phyloP scores from a whole-genome alignment of 2,888 invertebrate species.

The Campoplex capitator region DNA sequence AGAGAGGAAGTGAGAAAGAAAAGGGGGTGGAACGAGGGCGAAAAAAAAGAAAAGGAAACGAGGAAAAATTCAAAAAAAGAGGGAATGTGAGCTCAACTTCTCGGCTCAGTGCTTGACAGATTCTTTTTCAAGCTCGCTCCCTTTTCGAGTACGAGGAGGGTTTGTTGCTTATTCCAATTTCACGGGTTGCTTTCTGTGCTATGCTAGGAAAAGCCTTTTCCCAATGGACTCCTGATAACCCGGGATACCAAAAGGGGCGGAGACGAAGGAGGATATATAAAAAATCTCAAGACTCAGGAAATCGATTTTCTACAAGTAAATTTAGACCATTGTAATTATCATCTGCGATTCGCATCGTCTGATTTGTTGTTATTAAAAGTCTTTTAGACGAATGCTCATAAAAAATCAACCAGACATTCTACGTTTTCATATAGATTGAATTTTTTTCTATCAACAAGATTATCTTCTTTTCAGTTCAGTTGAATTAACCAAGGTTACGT shows the following conservation, averaged over 20 bases:
- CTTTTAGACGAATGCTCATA: neutral
- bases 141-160: conserved; percentile 41
- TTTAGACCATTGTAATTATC: neutral
- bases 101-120: conserved; percentile 68
- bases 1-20: neutral
- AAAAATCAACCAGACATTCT: neutral
- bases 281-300: neutral
- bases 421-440: neutral
- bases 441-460: neutral
- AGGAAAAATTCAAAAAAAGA: conserved; percentile 1
- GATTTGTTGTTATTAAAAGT: too few species aligned
- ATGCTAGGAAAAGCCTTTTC: conserved; percentile 45
- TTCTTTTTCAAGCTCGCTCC: conserved; percentile 65
- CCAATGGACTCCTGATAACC: conserved; percentile 35
- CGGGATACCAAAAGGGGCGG: neutral
- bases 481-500: too few species aligned
- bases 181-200: conserved; percentile 67
- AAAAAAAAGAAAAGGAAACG: neutral
- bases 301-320: neutral
- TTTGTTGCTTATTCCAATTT: conserved; percentile 70
- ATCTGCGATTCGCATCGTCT: too few species aligned
- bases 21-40: neutral
- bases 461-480: too few species aligned
- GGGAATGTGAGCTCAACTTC: conserved; percentile 39
- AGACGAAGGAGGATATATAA: neutral